A percentile compares a stretch with the other conserved stretches of the same genome.
These are phyloP conservation scores for Chaetogeoica ovagalla DNA, from an alignment of 2,888 invertebrate species.

Conservation along the genomic window DNA sequence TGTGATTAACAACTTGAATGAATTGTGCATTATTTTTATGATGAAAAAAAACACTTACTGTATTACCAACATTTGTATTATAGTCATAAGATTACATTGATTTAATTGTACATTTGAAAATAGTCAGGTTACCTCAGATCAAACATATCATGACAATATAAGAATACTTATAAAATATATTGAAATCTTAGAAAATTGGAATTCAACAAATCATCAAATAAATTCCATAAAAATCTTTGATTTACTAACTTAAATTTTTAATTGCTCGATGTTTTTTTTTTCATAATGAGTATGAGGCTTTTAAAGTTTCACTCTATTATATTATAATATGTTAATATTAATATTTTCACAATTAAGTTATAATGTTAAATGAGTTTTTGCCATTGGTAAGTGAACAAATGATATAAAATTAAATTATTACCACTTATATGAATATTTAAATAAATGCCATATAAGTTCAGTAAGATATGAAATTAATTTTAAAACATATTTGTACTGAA, in stretches of 20 bases:
- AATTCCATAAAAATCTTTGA: background rate
- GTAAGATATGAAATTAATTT: background rate
- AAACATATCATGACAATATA: constrained; percentile 30
- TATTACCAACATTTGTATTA: background rate
- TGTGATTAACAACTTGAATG: no score
- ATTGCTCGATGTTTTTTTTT: background rate
- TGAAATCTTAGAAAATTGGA: background rate
- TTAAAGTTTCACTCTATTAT: background rate
- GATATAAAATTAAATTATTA: background rate
- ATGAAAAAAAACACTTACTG: background rate
- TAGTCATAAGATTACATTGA: background rate
- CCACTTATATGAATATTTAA: background rate
- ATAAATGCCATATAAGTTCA: constrained; percentile 17
- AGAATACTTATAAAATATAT: background rate
- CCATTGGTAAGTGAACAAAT: background rate
- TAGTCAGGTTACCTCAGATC: constrained; percentile 7
- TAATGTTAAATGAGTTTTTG: background rate
- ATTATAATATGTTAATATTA: background rate
- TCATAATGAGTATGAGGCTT: background rate
- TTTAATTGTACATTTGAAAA: background rate
- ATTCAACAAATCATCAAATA: background rate
- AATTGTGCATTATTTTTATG: background rate
- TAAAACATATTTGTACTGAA: background rate
- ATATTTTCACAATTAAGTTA: background rate
- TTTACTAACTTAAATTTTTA: background rate